These are phyloP conservation scores for Campopleginae sp. DNA, from an alignment of 2,888 invertebrate species.

Conservation along the genomic window DNA sequence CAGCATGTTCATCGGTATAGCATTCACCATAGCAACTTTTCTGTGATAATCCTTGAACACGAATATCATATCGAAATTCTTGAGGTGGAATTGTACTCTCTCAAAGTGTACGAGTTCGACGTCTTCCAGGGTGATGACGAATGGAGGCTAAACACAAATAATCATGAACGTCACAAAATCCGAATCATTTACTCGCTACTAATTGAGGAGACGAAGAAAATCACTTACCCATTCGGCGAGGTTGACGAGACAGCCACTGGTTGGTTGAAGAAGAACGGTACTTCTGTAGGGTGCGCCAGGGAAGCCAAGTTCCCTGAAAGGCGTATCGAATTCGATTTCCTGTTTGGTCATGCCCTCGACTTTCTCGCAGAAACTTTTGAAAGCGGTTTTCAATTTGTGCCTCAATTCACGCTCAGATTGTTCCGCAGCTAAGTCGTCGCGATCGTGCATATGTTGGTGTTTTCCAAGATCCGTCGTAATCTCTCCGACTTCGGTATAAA, in stretches of 20 bases:
- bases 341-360: constrained; percentile 97
- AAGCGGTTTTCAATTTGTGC: constrained; percentile 98
- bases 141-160: constrained; percentile 90
- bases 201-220: not conserved
- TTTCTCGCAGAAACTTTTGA: constrained; percentile 99
- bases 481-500: constrained; percentile 99
- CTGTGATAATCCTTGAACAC: constrained; percentile 99
- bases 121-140: constrained; percentile 98
- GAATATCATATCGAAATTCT: constrained; percentile 99
- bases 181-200: not conserved
- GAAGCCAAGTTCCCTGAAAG: constrained; percentile 99
- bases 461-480: constrained; percentile 99
- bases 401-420: constrained; percentile 98
- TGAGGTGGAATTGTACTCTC: constrained; percentile 98
- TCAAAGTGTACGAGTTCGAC: constrained; percentile 99
- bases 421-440: constrained; percentile 99
- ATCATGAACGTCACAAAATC: constrained; percentile 3
- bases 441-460: constrained; percentile 99
- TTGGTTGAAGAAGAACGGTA: constrained; percentile 98
- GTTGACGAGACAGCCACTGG: constrained; percentile 98
- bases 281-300: constrained; percentile 98
- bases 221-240: constrained; percentile 95
- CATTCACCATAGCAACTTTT: constrained; percentile 98
- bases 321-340: constrained; percentile 99
- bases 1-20: constrained; percentile 99